Evolutionary conservation across 2,797 vertebrate genomes (phyloP), one percentile per base, ranked within the genome.

Genomic region (Poeciliopsis infans): DNA sequence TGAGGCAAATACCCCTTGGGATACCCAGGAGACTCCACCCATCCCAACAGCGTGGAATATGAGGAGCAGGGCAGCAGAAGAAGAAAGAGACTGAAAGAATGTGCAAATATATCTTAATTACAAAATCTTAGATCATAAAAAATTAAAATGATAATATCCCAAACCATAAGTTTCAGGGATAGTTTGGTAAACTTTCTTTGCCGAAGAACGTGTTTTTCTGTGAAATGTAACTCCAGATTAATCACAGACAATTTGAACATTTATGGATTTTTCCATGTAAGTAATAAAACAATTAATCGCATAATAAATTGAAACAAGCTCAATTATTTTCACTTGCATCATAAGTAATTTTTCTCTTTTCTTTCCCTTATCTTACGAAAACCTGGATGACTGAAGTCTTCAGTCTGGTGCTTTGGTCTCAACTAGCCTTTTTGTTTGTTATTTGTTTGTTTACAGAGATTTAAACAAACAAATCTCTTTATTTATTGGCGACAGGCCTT

Each of bases 21-120:
- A 79, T 97, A 97, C 68, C 96, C 97, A 16, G 97, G 98, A 79
- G 98, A 99, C 81, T 92, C 79, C 4, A 96, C 93, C 75, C 95
- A 95, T 74, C 95, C 95, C 79, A 91, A 74, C 41, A 95, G 87
- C 20, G 73, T 70, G 0, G 88, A 72, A 18, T 55, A 77, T 31
- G 77, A 77, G 2, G 79, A 79, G 79, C 79, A 61, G 11, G 79
- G 79, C 57, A 94, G 78, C 39, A 93, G 83, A 23, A 94, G 55
- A 33, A 94, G 78, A 68, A 82, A 84, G 20, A 96, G 79, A 80
- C 95, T 95, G 82, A 57, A 49, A 64, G 53, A 64, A 33, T 76
- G 15, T 23, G 25, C 13, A 25, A 69, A 43, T 43, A 15, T 70
- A 73, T 47, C 7, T 77, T 0, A 16, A 3, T 66, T 36, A 53